Conservation (phyloP, 2,113 vertebrate species). For the Physeter macrocephalus region DNA sequence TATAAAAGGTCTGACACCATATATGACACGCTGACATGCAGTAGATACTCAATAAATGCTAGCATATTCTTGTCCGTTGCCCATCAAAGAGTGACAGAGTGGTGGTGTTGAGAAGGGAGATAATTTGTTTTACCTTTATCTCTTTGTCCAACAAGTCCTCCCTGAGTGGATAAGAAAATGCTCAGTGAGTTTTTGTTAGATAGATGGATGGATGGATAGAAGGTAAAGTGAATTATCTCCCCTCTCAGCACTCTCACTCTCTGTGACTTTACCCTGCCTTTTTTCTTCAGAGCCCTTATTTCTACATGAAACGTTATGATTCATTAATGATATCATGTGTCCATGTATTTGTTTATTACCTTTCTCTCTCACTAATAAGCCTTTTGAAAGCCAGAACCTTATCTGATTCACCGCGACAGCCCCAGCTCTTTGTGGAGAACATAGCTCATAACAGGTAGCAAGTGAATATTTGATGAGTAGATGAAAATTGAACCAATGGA, state of each 20-base stretch:
- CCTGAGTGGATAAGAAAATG: not conserved
- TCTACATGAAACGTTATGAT: not conserved
- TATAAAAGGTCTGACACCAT: not conserved
- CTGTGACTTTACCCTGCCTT: not conserved
- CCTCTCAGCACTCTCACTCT: not conserved
- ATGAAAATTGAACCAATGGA: not conserved
- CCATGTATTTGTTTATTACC: not conserved
- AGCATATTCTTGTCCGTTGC: not conserved
- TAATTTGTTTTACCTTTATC: not conserved
- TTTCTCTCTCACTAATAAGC: not conserved
- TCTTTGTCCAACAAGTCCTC: not conserved
- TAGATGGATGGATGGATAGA: not conserved
- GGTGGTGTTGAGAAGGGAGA: not conserved
- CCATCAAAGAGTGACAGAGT: not conserved
- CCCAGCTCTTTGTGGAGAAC: not conserved
- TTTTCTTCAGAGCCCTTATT: not conserved
- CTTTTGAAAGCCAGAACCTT: not conserved
- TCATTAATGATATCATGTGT: not conserved
- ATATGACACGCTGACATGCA: not conserved
- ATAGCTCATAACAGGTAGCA: not conserved
- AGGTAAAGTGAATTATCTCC: not conserved
- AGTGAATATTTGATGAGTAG: not conserved
- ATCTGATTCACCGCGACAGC: not conserved
- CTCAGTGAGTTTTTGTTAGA: not conserved
- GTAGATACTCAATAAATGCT: not conserved